Evolutionary conservation across 2,888 invertebrate genomes (phyloP), one percentile per base, ranked within the genome.

Genomic region (Ornithoptera alexandrae): DNA sequence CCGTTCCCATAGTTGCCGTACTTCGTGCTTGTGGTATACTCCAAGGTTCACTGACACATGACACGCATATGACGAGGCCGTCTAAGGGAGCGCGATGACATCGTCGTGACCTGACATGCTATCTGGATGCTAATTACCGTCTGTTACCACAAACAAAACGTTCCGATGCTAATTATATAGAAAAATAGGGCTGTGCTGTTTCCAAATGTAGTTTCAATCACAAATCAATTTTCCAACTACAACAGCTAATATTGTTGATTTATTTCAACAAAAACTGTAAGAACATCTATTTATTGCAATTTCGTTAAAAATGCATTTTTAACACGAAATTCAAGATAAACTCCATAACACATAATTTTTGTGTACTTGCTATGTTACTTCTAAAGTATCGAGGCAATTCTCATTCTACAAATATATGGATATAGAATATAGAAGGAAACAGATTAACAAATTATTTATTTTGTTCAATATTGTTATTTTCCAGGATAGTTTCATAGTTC

Each of bases 51-150:
- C 82, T 88, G 87, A 88, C 89, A 83, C 79, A 75, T 78, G 80
- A 77, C 78, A 78, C 78, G 80, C 76, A 79, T 81, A 80, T 81
- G 81, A 78, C 77, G 77, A 70, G 76, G 72, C 71, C 75, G 75
- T 75, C 58, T 63, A 60, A 67, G 65, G 71, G 70, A 57, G 71
- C 39, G 72, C 71, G 80, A 76, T 81, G 80, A 80, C 82, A 80
- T 76, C 77, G 85, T 88, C 87, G 87, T 88, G 90, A 86, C 86
- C 77, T 83, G 86, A 86, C 86, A 83, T 78, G 78, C 78, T 84
- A 85, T 86, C 85, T 83, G 82, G 84, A 88, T 87, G 89, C 84
- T 90, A 90, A 90, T 90, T 89, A 88, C 79, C 73, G 83, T 86
- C 84, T 84, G 82, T 80, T 79, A 76, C 78, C 74, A 80, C 81